A percentile compares a stretch with the other conserved stretches of the same genome.
phyloP scores from a whole-genome alignment of 2,113 vertebrate genomes.

The Microcebus griseorufus region DNA sequence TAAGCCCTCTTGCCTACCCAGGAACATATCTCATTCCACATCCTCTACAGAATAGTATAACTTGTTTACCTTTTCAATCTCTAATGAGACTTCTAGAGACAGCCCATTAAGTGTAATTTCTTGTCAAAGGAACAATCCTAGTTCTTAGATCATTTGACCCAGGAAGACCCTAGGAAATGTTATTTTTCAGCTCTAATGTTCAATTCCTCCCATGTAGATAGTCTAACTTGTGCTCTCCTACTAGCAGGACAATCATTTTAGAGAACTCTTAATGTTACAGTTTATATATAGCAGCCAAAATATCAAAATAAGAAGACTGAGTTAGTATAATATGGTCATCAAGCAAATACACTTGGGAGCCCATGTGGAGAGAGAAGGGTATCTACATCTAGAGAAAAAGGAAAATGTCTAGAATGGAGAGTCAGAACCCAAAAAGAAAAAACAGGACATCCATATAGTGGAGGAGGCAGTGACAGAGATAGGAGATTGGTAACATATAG shows the following conservation, averaged over 20 bases:
- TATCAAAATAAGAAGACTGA: not conserved
- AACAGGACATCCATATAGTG: not conserved
- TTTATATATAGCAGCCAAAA: not conserved
- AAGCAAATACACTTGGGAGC: conserved; percentile 20
- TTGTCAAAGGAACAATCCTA: conserved; percentile 52
- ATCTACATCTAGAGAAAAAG: not conserved
- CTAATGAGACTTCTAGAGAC: conserved; percentile 37
- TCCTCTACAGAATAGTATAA: not conserved
- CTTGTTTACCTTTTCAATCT: conserved; percentile 19
- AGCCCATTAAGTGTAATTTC: conserved; percentile 39
- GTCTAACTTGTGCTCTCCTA: conserved; percentile 22
- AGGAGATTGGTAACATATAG: not conserved
- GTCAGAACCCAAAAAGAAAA: conserved; percentile 12
- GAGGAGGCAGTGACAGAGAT: not conserved
- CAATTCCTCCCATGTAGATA: conserved; percentile 8
- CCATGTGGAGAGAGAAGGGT: not conserved
- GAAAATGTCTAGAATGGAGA: not conserved
- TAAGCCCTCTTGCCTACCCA: not conserved
- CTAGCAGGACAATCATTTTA: not conserved
- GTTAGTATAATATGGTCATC: not conserved
- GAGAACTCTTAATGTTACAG: not conserved
- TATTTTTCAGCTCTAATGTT: conserved; percentile 18
- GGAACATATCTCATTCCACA: not conserved
- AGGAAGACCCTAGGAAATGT: not conserved
- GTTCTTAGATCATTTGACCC: conserved; percentile 20